phyloP scores from a whole-genome alignment of 2,888 invertebrate species.

The Erpobdella octoculata region DNA sequence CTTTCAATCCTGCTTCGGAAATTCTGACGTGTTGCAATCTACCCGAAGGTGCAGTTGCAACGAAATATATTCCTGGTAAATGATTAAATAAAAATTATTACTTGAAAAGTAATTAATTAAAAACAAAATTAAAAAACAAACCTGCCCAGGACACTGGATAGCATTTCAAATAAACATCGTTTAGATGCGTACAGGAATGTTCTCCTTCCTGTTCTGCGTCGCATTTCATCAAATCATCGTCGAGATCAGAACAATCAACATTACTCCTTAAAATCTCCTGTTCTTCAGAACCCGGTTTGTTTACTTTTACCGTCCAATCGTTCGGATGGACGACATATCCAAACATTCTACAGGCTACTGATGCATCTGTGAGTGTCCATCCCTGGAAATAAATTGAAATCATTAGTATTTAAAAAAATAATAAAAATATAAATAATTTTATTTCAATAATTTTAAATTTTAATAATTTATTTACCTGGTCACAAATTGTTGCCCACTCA shows the following conservation, averaged over 20 bases:
- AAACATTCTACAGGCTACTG: conserved; percentile 86
- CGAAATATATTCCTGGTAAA: conserved; percentile 35
- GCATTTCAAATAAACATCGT: conserved; percentile 50
- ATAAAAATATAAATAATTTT: background rate
- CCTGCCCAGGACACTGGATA: conserved; percentile 53
- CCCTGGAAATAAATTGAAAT: conserved; percentile 57
- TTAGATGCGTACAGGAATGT: conserved; percentile 60
- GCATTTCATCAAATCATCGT: conserved; percentile 81
- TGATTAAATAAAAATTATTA: background rate
- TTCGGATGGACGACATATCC: conserved; percentile 84
- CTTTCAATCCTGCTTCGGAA: conserved; percentile 71
- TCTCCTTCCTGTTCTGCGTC: conserved; percentile 61
- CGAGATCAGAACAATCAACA: conserved; percentile 81
- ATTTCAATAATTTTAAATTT: background rate
- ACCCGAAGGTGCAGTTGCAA: conserved; percentile 34
- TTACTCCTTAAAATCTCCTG: conserved; percentile 59
- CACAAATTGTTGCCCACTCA: conserved; percentile 94
- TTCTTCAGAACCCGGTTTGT: conserved; percentile 47
- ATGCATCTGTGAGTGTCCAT: conserved; percentile 84
- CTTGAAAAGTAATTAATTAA: background rate
- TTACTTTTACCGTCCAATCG: conserved; percentile 63
- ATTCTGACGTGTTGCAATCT: conserved; percentile 39
- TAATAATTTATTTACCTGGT: conserved; percentile 54
- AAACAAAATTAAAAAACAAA: conserved; percentile 33
- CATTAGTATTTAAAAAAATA: background rate